Percentiles rank a stretch among this genome's conserved stretches.
Evolutionary conservation across 1,140 invertebrate genomes (phyloP).

Genomic region (Tetramorium simillimum): DNA sequence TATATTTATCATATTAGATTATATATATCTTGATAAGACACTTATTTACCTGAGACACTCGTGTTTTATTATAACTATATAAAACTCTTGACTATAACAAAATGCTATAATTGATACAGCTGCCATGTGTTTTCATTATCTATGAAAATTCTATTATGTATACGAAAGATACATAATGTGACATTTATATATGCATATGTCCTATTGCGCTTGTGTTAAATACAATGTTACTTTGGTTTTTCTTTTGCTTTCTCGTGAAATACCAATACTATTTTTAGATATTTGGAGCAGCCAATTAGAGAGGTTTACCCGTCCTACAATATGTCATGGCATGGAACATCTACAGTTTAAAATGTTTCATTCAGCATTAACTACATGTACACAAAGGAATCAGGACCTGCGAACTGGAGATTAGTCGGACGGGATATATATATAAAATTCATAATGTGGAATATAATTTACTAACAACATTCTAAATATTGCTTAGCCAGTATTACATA

Average conservation of each 20-base stretch:
- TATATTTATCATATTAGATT: conserved; percentile 61
- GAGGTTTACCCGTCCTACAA: conserved; percentile 63
- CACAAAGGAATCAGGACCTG: conserved; percentile 67
- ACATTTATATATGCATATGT: conserved; percentile 69
- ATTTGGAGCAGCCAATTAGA: conserved; percentile 72
- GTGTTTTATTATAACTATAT: conserved; percentile 59
- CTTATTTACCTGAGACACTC: conserved; percentile 67
- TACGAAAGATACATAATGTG: conserved; percentile 62
- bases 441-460: conserved; percentile 59
- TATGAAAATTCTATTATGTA: conserved; percentile 71
- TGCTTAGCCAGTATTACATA: conserved; percentile 49
- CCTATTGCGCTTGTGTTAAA: conserved; percentile 70
- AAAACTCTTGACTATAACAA: conserved; percentile 63
- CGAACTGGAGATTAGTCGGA: conserved; percentile 65
- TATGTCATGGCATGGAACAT: conserved; percentile 58
- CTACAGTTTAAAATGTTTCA: conserved; percentile 65
- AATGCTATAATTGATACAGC: conserved; percentile 64
- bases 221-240: conserved; percentile 72
- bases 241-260: conserved; percentile 72
- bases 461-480: conserved; percentile 40
- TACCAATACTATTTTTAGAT: conserved; percentile 74
- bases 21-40: conserved; percentile 64
- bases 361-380: conserved; percentile 69
- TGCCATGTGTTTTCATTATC: conserved; percentile 64
- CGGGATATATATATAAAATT: conserved; percentile 42